Conservation (phyloP, 2,888 invertebrate genomes). For the Crepidodera aurea region DNA sequence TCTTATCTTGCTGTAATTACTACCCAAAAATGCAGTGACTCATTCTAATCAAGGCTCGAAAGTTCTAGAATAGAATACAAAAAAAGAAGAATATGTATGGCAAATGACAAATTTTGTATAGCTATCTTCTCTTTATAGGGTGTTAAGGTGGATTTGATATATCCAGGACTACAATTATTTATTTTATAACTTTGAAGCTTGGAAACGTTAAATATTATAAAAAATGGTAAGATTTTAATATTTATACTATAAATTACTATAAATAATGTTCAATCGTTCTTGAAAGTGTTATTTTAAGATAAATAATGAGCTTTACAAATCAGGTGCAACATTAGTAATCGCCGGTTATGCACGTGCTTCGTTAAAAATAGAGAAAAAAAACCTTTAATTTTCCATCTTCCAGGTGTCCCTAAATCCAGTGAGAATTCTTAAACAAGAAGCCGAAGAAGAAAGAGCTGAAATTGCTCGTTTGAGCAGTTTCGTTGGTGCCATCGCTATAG, state of each 20-base stretch:
- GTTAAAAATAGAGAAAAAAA: constrained; percentile 1
- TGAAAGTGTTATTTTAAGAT: neutral
- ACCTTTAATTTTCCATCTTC: constrained; percentile 7
- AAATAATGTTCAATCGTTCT: neutral
- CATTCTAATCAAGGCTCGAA: too few relatives aligned
- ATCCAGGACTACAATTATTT: constrained; percentile 1
- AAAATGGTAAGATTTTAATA: constrained; percentile 28
- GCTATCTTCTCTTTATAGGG: too few relatives aligned
- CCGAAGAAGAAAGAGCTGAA: constrained; percentile 98
- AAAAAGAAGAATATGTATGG: too few relatives aligned
- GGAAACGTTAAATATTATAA: neutral
- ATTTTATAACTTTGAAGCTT: constrained; percentile 20
- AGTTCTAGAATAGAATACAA: too few relatives aligned
- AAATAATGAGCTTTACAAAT: constrained; percentile 4
- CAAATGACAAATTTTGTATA: too few relatives aligned
- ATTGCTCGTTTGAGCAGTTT: constrained; percentile 97
- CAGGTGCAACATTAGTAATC: constrained; percentile 8
- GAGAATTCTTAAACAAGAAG: constrained; percentile 92
- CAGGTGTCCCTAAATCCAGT: constrained; percentile 92
- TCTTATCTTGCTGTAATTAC: too few relatives aligned
- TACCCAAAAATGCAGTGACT: too few relatives aligned
- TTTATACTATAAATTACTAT: neutral
- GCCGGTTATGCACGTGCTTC: constrained; percentile 26
- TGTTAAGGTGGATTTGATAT: neutral
- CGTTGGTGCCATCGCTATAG: constrained; percentile 98